A percentile compares a stretch with the other conserved stretches of the same genome.
Evolutionary conservation across 2,797 vertebrate genomes (phyloP).

Genomic region (Nyctalus aviator): DNA sequence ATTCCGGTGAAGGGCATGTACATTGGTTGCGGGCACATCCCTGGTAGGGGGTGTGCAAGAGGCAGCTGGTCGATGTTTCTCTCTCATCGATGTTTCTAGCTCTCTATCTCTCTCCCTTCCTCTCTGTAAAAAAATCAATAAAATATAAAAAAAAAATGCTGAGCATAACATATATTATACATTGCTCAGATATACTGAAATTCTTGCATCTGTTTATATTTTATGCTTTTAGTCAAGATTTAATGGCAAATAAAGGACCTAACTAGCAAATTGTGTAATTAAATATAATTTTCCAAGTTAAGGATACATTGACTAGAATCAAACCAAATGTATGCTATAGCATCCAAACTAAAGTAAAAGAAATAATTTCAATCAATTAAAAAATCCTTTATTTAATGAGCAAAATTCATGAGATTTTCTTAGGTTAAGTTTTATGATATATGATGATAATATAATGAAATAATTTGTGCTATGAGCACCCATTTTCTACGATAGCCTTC

Average conservation of each 20-base stretch:
- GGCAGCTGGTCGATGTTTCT: too few relatives aligned
- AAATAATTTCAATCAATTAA: constrained; percentile 50
- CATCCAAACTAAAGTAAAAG: constrained; percentile 41
- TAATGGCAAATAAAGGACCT: constrained; percentile 20
- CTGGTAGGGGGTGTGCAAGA: too few relatives aligned
- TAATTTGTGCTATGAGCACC: not conserved
- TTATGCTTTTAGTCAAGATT: constrained; percentile 44
- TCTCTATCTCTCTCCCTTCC: too few relatives aligned
- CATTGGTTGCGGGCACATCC: too few relatives aligned
- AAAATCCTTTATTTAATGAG: constrained; percentile 23
- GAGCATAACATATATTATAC: not conserved
- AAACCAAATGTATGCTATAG: not conserved
- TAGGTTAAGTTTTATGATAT: constrained; percentile 11
- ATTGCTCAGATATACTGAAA: constrained; percentile 50
- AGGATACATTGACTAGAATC: constrained; percentile 23
- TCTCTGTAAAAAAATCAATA: too few relatives aligned
- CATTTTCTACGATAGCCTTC: not conserved
- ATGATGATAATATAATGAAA: constrained; percentile 30
- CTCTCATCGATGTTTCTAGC: too few relatives aligned
- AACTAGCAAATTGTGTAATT: constrained; percentile 44
- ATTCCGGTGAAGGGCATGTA: too few relatives aligned
- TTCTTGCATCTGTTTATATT: not conserved
- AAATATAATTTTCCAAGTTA: constrained; percentile 58
- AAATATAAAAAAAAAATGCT: not conserved
- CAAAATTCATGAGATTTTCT: not conserved